phyloP scores from a whole-genome alignment of 2,797 vertebrate species.

The Crocidura indochinensis region DNA sequence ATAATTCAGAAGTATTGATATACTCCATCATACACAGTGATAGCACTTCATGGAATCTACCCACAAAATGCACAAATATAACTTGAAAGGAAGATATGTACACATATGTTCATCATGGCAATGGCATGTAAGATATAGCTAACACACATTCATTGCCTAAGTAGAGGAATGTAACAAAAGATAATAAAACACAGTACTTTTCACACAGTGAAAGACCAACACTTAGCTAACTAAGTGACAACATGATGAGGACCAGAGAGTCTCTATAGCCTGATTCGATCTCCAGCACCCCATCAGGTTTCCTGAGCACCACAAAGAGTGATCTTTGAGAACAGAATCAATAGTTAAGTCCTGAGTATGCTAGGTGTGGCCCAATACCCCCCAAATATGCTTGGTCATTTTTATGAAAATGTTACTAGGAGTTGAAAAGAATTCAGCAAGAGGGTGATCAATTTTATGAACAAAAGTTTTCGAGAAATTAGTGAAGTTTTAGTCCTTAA shows the following conservation, averaged over 20 bases:
- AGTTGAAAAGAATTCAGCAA: slow-evolving; percentile 29
- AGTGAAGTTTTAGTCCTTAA: slow-evolving; percentile 48
- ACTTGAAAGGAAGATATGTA: neutral
- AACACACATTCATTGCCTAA: neutral
- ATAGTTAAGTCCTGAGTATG: too few relatives aligned
- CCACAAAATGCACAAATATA: too few relatives aligned
- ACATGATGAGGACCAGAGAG: neutral
- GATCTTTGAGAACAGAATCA: too few relatives aligned
- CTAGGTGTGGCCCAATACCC: too few relatives aligned
- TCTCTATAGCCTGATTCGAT: too few relatives aligned
- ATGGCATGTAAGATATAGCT: neutral
- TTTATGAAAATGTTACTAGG: neutral
- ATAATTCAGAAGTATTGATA: too few relatives aligned
- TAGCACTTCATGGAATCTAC: too few relatives aligned
- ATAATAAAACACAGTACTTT: neutral
- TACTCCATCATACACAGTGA: too few relatives aligned
- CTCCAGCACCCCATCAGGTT: too few relatives aligned
- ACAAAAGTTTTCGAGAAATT: slow-evolving; percentile 26
- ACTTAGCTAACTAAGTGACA: neutral
- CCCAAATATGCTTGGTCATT: too few relatives aligned
- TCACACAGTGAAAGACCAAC: neutral
- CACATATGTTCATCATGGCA: neutral
- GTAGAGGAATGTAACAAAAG: slow-evolving; percentile 19
- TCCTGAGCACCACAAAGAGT: too few relatives aligned
- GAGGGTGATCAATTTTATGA: slow-evolving; percentile 21